Conservation (phyloP, 2,888 invertebrate genomes). For the Nemapogon koenigi region DNA sequence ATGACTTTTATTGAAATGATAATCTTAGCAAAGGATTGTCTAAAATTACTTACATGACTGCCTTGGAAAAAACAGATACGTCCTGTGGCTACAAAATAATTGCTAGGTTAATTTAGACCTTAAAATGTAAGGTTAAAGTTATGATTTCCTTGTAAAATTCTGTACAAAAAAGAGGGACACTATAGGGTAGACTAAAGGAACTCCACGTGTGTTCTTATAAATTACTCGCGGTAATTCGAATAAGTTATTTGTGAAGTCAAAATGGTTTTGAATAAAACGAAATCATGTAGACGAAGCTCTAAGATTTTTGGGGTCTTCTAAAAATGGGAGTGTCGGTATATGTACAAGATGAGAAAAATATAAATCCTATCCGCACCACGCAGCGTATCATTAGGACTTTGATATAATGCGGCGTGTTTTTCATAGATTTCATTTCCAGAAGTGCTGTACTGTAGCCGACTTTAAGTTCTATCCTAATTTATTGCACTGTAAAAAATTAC, state of each 20-base stretch:
- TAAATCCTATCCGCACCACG: too few species aligned
- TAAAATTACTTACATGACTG: conserved; percentile 54
- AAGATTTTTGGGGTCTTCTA: too few species aligned
- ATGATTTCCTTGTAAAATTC: not conserved
- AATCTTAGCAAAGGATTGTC: conserved; percentile 58
- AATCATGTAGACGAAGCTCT: too few species aligned
- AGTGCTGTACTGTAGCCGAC: too few species aligned
- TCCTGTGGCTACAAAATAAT: conserved; percentile 46
- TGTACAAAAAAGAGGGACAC: not conserved
- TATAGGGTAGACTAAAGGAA: conserved; percentile 26
- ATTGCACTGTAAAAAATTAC: too few species aligned
- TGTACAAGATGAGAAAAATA: too few species aligned
- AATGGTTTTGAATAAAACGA: too few species aligned
- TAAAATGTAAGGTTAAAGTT: conserved; percentile 2
- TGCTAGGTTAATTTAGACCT: not conserved
- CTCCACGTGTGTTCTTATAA: conserved; percentile 51
- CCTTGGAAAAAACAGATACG: conserved; percentile 54
- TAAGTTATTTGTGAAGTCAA: conserved; percentile 25
- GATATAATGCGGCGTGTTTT: too few species aligned
- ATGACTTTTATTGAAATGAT: conserved; percentile 58
- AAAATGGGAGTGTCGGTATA: too few species aligned
- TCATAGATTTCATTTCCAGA: too few species aligned
- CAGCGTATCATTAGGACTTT: too few species aligned
- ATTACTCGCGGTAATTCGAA: conserved; percentile 37
- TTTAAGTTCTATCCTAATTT: too few species aligned